Base-by-base conservation (phyloP, 2,113 vertebrate species). In the Hyperoodon ampullatus region DNA sequence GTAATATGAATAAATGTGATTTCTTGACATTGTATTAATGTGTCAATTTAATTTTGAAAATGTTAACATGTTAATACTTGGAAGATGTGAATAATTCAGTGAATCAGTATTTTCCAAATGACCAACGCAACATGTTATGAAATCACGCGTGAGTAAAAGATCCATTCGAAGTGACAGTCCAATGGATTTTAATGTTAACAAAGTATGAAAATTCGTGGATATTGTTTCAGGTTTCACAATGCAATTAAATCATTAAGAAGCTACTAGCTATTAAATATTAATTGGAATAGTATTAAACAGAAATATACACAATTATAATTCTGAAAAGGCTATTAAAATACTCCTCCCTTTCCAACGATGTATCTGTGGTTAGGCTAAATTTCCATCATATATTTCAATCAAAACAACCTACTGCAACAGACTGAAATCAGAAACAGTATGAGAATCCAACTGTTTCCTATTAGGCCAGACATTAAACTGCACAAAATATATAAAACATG, bases 231-330 rank as follows among this genome's bases (percentile, higher is more conserved):
- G 35, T 90, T 96, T 85, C 68, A 93, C 35, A 86, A 3, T 53
- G 2, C 68, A 93, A 93, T 72, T 68, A 71, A 55, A 75, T 63
- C 26, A 87, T 96, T 75, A 90, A 84, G 77, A 82, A 94, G 87
- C 3, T 16, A 92, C 50, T n/a, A 87, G 8, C 15, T 91, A n/a
- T 74, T 89, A 91, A 83, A 94, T 63, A 84, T 10, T 80, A 58
- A 58, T 24, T 60, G 28, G 2, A 44, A 87, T 1, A 30, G 50
- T 93, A 68, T 88, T 35, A 83, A 77, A 44, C 8, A 92, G 55
- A 15, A 87, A 66, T 55, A 71, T 14, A 77, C 8, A 85, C 24
- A 95, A 21, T 47, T 61, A 94, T 78, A 80, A 58, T 58, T 80
- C 30, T 89, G 23, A 83, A 94, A 90, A 90, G 39, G 4, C 35